Base-by-base conservation (phyloP, 2,113 vertebrate species). In the Craseonycteris thonglongyai region DNA sequence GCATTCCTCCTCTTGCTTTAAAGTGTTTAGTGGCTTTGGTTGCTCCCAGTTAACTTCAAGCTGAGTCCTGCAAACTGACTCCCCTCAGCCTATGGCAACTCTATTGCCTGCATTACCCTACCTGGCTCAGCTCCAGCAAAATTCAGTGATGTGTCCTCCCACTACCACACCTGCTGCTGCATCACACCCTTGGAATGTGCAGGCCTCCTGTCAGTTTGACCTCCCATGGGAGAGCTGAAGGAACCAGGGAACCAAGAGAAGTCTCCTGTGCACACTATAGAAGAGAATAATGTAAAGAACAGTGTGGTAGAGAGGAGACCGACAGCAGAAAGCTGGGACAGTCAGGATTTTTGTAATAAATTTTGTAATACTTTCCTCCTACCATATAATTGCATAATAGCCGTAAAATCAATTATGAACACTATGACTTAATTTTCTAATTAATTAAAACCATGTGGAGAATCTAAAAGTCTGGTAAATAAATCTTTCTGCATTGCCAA, bases 381-480 rank as follows among this genome's bases (percentile, higher is more conserved):
- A 58, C 74, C 19, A 38, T 56, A 71, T 92, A 93, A 76, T 94
- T 45, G 28, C 92, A 72, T 69, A 90, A 94, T 92, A 42, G 22
- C 88, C 90, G 4, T 74, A 88, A 94, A 90, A 90, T 90, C 88
- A 80, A 40, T 92, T 89, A 79, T 75, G 51, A 90, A 71, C 54
- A 79, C 21, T 22, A 80, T 66, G 75, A 74, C 30, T 93, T 84
- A 76, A 88, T 93, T 69, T 90, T 95, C 51, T 88, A 90, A 87
- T 93, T 76, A 81, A 92, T 84, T 93, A 84, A 96, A 95, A 59
- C 47, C 21, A 61, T 2, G 1, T 12, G 30, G 81, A 92, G 26
- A 15, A 76, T 84, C 47, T 94, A 54, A 83, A 93, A 75, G n/a
- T 93, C 63, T 92, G 72, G 75, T 30, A 90, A 92, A 81, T 42